Base-by-base conservation (phyloP, 2,888 invertebrate genomes). In the Torymus texanus region DNA sequence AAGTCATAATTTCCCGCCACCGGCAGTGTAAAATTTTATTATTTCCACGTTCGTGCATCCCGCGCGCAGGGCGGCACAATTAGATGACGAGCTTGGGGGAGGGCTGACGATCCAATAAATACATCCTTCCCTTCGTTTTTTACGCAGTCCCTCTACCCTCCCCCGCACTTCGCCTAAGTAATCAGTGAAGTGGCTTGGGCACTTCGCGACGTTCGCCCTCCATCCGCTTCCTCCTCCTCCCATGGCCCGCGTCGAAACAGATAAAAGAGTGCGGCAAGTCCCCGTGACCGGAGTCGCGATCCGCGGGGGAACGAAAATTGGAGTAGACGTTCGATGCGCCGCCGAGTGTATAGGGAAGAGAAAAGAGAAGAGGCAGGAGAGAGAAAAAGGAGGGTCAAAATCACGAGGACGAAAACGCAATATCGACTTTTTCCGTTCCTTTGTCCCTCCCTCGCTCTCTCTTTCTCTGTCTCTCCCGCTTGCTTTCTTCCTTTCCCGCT, bases 261-360 rank as follows among this genome's bases (percentile, higher is more conserved):
- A 84, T 84, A 83, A 85, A 80, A 63, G 68, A 74, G 53, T 41
- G 66, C 50, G 11, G 16, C 18, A 58, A 78, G 62, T 62, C 24
- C 18, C 16, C 53, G 59, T 58, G 59, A 55, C 56, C 56, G 63
- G 63, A 18, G 21, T 59, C 65, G 67, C 51, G 67, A 73, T 55
- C 56, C 68, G 53, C 50, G 58, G 63, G 14, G 56, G 14, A 75
- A 78, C 72, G 78, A 75, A 75, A 81, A 81, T 78, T 78, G 75
- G 66, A 75, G 74, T 59, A 67, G 81, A 81, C 78, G 62, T 53
- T 63, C 65, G 65, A 62, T 24, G 29, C 29, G 29, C 29, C 29
- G 29, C 29, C 29, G 29, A 29, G 4, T 29, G 29, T 29, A 29
- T 3, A 29, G 5, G 3, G 4, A 4, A 29, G 29, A 29, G 29